phyloP scores from a whole-genome alignment of 2,113 vertebrate species.

The Melanostigma gelatinosum region DNA sequence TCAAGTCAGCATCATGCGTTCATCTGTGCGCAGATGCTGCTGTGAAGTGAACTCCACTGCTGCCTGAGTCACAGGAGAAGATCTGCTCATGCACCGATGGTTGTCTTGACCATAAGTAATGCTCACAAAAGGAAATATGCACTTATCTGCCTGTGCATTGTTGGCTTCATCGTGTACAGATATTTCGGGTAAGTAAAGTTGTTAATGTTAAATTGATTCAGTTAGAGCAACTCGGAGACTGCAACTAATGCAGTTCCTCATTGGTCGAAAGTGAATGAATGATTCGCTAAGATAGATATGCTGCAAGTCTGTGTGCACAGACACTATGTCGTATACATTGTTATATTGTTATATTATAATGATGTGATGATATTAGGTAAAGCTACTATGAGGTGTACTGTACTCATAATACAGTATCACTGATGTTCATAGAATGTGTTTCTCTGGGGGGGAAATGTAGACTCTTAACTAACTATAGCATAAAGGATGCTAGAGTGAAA shows the following conservation, averaged over 20 bases:
- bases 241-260: not conserved
- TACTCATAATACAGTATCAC: not conserved
- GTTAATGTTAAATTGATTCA: slow-evolving; percentile 39
- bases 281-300: not conserved
- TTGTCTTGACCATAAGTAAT: slow-evolving; percentile 72
- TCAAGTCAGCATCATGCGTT: slow-evolving; percentile 15
- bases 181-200: slow-evolving; percentile 76
- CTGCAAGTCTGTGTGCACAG: not conserved
- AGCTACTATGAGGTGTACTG: not conserved
- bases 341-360: not conserved
- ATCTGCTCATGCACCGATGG: slow-evolving; percentile 59
- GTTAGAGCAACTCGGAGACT: not conserved
- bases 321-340: not conserved
- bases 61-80: slow-evolving; percentile 26
- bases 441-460: not conserved
- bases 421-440: not conserved
- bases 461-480: not conserved
- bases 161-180: slow-evolving; percentile 75
- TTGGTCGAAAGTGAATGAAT: not conserved
- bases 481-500: not conserved
- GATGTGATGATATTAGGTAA: not conserved
- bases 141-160: slow-evolving; percentile 73
- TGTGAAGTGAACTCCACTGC: not conserved
- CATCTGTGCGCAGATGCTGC: slow-evolving; percentile 40
- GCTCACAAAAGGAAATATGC: slow-evolving; percentile 72